Evolutionary conservation across 2,888 invertebrate genomes (phyloP), one percentile per base, ranked within the genome.

Genomic region (Plagodis dolabraria): DNA sequence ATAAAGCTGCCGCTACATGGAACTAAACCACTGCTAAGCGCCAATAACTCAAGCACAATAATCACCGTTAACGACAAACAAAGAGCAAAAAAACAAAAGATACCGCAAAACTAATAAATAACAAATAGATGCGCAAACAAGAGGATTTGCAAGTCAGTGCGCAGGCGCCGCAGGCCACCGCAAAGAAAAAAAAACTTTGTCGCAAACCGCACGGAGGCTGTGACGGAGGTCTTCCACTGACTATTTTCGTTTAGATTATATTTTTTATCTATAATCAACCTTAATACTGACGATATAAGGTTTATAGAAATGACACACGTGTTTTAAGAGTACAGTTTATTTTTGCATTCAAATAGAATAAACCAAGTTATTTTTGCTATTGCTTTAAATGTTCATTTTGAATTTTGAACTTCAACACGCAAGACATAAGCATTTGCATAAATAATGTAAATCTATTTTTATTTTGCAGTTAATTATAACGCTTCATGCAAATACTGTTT

Each of bases 81-180:
- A 63, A 53, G 71, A 74, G 71, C 73, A 74, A 72, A 67, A 63
- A 72, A 57, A 78, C 76, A 76, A 85, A 82, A 73, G 75, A 55
- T 43, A 74, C 84, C 85, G 82, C 79, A 74, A 40, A 60, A 65
- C 74, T 74, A 77, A 79, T 79, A 79, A 57, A 65, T 78, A 80
- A 83, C 84, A 82, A 83, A 84, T 80, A 82, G 80, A 74, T 70
- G 69, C 69, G 69, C 75, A 76, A 76, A 80, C 78, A 80, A 79
- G 68, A 57, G 61, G 74, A 77, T 79, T 79, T 76, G 83, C 85
- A 85, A 85, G 83, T 85, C 86, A 84, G 78, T 70, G 73, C 69
- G 72, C 64, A 54, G 64, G 48, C 53, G 55, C 51, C 54, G 46
- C 47, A 49, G 40, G 1, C 55, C 50, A 55, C 53, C 51, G 47